Conservation (phyloP, 2,113 vertebrate genomes). For the Danionella cerebrum region DNA sequence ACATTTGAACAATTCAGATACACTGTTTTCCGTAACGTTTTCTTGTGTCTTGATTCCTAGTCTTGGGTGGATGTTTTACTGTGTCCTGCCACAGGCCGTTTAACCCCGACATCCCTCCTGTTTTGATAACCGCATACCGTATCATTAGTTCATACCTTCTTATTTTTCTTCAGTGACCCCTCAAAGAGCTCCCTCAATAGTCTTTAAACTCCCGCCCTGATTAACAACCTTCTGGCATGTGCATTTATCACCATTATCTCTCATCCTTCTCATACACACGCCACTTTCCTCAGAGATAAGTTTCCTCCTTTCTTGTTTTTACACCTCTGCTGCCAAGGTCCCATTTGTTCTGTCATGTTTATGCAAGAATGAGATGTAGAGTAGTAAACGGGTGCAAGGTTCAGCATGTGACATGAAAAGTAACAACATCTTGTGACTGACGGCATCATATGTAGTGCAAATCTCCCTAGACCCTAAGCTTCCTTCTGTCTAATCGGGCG, state of each 20-base stretch:
- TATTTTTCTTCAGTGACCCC: too few species aligned
- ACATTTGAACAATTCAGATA: too few species aligned
- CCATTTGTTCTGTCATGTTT: background rate
- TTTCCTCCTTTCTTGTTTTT: background rate
- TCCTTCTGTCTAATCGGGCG: background rate
- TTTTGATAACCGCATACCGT: background rate
- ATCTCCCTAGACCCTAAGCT: background rate
- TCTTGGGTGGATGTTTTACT: background rate
- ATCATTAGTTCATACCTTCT: too few species aligned
- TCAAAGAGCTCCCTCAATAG: too few species aligned
- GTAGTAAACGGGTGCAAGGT: background rate
- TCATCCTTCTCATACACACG: background rate
- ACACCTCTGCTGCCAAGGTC: background rate
- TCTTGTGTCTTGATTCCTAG: background rate
- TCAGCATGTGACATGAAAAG: background rate
- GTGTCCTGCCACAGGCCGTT: background rate
- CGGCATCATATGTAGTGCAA: background rate
- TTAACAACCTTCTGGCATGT: background rate
- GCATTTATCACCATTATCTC: background rate
- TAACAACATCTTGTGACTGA: background rate
- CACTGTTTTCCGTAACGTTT: too few species aligned
- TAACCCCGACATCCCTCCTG: slow-evolving; percentile 8
- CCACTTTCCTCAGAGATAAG: slow-evolving; percentile 29
- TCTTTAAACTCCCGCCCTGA: background rate
- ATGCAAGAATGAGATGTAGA: background rate